These are phyloP conservation scores for Andrena marginata DNA, from an alignment of 2,888 invertebrate genomes.

Conservation along the genomic window DNA sequence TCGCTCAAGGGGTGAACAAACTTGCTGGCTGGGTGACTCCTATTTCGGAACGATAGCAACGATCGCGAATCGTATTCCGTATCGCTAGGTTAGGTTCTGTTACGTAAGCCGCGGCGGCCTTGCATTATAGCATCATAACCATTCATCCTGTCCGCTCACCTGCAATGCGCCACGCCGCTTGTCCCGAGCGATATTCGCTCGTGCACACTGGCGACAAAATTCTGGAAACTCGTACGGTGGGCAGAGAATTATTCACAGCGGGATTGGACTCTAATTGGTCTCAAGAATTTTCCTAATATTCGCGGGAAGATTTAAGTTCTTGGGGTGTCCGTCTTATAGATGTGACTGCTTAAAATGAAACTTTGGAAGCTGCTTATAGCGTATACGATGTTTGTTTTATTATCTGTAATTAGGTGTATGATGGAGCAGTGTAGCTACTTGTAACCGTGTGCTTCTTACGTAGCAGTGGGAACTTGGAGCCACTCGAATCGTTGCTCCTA, in stretches of 20 bases:
- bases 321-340: too few relatives aligned
- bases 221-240: conserved; percentile 1
- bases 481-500: conserved; percentile 6
- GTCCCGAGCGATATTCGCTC: conserved; percentile 66
- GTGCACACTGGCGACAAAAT: conserved; percentile 16
- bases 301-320: background rate
- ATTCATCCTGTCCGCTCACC: conserved; percentile 83
- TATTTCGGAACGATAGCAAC: conserved; percentile 67
- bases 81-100: conserved; percentile 78
- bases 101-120: conserved; percentile 81
- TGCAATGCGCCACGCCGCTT: conserved; percentile 81
- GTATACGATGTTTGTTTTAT: too few relatives aligned
- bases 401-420: too few relatives aligned
- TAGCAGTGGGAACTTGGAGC: background rate
- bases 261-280: background rate
- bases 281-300: background rate
- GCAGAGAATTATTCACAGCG: background rate
- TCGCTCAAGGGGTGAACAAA: conserved; percentile 14
- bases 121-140: conserved; percentile 83
- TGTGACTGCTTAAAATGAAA: too few relatives aligned
- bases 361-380: too few relatives aligned
- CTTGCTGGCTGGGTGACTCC: conserved; percentile 5
- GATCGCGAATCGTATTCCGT: conserved; percentile 77
- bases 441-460: background rate
- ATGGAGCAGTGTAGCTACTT: too few relatives aligned